These are phyloP conservation scores for pig (Sus scrofa) DNA, from an alignment of 2,113 vertebrate genomes.

Conservation along the genomic window T2T-Sscrofa CM000817.6:69623001-69623500, in stretches of 20 bases:
- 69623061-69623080: neutral
- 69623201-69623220: too few relatives aligned
- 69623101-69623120: neutral
- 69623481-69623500: too few relatives aligned
- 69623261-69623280: too few relatives aligned
- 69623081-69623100: neutral
- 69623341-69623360: neutral
- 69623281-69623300: too few relatives aligned
- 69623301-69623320: neutral
- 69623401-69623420: neutral
- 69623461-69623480: neutral
- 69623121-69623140: neutral
- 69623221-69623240: too few relatives aligned
- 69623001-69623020: neutral
- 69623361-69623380: neutral
- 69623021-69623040: neutral
- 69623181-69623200: neutral
- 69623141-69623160: neutral
- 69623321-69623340: neutral
- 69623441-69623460: neutral
- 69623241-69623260: too few relatives aligned
- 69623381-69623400: neutral
- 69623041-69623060: neutral
- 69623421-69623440: neutral
- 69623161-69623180: neutral